These are phyloP conservation scores for Harpagoxenus sublaevis DNA, from an alignment of 2,888 invertebrate species.

Conservation along the genomic window DNA sequence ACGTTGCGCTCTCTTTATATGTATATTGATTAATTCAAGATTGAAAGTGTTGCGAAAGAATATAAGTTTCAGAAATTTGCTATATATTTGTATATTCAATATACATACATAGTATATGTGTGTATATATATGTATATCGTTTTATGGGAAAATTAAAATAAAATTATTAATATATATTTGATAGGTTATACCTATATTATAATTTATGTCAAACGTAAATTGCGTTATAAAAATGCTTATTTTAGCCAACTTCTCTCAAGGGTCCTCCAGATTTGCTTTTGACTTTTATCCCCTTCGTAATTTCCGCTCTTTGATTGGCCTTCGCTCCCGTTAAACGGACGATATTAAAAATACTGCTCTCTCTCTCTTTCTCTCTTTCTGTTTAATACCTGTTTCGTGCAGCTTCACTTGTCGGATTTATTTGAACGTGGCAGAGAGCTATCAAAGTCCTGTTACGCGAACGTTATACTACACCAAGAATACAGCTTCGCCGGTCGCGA, in stretches of 20 bases:
- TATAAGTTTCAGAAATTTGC: background rate
- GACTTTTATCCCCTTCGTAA: background rate
- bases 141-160: too few species aligned
- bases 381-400: background rate
- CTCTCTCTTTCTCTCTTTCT: background rate
- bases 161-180: too few species aligned
- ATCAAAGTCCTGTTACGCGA: constrained; percentile 24
- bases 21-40: constrained; percentile 6
- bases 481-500: constrained; percentile 31
- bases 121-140: too few species aligned
- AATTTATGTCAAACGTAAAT: background rate
- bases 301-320: background rate
- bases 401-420: background rate
- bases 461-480: background rate
- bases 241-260: background rate
- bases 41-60: background rate
- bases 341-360: background rate
- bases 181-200: background rate
- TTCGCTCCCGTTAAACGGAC: background rate
- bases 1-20: background rate
- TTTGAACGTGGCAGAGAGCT: background rate
- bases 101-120: too few species aligned
- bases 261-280: background rate
- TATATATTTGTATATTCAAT: too few species aligned
- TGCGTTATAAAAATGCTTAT: background rate